Base-by-base conservation (phyloP, 2,113 vertebrate species). In the Ceratotherium simum region DNA sequence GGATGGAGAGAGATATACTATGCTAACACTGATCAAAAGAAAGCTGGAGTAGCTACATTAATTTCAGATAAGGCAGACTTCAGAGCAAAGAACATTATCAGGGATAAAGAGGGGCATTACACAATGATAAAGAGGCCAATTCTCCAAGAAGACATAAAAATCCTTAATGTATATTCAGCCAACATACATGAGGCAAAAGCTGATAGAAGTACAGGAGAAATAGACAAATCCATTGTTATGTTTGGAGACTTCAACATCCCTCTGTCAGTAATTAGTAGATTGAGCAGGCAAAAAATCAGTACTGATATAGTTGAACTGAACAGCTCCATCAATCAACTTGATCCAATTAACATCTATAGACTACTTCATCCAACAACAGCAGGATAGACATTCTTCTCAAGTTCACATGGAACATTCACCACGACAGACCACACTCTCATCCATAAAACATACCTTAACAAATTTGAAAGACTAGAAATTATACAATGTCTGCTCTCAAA, bases 61-160 rank as follows among this genome's bases (percentile, higher is more conserved):
- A 69, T 62, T 95, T 82, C 56, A 82, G 56, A 54, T 33, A 89
- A 82, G 73, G 56, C 27, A 65, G 21, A 65, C 58, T 95, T 95
- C 36, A 65, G 42, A 75, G 3, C 48, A 90, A 84, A 62, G 23
- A 81, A 90, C 25, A 69, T 67, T 56, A 83, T 36, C 31, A 78
- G 31, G 33, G 21, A 64, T 94, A 58, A 75, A 75, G 76, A 81
- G 27, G 27, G 29, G 29, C 31, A 70, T 81, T 91, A 46, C 13
- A 62, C 29, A 70, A 62, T 92, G 65, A 82, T 36, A 72, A 70
- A 82, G 11, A n/a, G 21, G 39, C 62, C 29, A 73, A 60, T 48
- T 73, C 54, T 92, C 54, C 39, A 60, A 82, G 54, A 86, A 84
- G 33, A 78, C 48, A 65, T 79, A 65, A 67, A 79, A 80, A 54